These are phyloP conservation scores for Muntiacus reevesi DNA, from an alignment of 2,113 vertebrate genomes.

Conservation along the genomic window DNA sequence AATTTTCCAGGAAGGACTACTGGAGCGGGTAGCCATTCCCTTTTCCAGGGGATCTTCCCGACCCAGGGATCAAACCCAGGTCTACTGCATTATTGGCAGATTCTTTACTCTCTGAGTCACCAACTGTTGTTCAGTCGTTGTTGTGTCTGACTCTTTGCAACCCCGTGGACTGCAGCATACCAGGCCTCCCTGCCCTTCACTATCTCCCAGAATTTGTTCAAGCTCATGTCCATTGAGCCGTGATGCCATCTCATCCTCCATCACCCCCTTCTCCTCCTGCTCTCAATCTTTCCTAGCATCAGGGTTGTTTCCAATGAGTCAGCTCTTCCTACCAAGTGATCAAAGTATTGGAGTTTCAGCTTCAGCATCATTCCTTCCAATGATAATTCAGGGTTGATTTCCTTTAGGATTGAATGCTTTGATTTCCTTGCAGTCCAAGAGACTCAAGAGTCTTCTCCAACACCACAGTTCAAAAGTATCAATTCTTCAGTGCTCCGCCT, in stretches of 20 bases:
- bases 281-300: neutral
- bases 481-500: neutral
- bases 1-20: neutral
- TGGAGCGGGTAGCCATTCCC: neutral
- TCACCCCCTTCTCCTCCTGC: neutral
- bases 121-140: neutral
- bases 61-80: neutral
- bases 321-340: neutral
- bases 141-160: neutral
- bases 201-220: neutral
- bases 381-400: neutral
- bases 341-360: neutral
- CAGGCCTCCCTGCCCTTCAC: neutral
- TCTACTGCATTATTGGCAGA: neutral
- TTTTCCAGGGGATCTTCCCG: neutral
- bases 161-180: neutral
- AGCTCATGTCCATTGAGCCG: neutral
- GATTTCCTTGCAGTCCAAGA: neutral
- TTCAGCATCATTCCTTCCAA: neutral
- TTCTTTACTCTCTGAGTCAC: neutral
- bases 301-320: neutral
- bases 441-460: neutral
- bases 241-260: neutral
- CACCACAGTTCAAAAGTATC: neutral
- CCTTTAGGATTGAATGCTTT: neutral